Evolutionary conservation across 2,797 vertebrate genomes (phyloP), one percentile per base, ranked within the genome.

Genomic region (Cottoperca gobio): DNA sequence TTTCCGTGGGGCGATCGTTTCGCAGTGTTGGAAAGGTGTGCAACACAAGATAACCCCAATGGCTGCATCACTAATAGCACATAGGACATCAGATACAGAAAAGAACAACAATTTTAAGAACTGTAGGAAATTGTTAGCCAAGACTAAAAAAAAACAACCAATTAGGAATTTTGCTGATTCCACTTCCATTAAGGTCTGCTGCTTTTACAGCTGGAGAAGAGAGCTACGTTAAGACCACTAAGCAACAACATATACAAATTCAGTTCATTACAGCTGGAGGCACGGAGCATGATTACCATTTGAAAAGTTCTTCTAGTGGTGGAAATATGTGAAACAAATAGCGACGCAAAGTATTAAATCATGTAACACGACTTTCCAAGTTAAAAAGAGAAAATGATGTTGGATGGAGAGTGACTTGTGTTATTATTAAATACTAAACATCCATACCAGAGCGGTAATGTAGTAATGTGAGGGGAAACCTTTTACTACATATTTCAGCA

Each of bases 51-150:
- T 96, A 99, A 99, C 96, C 97, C 96, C 97, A 98, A 97, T 97
- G 97, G 97, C 97, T 98, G 97, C 97, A 96, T 98, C 97, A 97
- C 97, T 99, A 99, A 98, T 99, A 99, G 97, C 97, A 99, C 97
- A 99, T 97, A 98, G 97, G 96, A 98, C 97, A 99, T 99, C 97
- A 98, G 96, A 99, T 99, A 98, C 97, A 99, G 97, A 98, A 95
- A 97, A 99, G 96, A 98, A 99, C 96, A 99, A 99, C 97, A 99
- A 97, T 97, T 98, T 98, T 97, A 97, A 96, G 91, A 93, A 89
- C 95, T 88, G 93, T 94, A 95, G 93, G 95, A 95, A 97, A 97
- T n/a, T 95, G 96, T 96, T 95, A 96, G 95, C 95, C 95, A 96
- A 95, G 95, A 96, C 95, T 95, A 87, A 70, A 85, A 81, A 87